Evolutionary conservation across 2,797 vertebrate species (phyloP).

Genomic region (Leptodactylus fallax): DNA sequence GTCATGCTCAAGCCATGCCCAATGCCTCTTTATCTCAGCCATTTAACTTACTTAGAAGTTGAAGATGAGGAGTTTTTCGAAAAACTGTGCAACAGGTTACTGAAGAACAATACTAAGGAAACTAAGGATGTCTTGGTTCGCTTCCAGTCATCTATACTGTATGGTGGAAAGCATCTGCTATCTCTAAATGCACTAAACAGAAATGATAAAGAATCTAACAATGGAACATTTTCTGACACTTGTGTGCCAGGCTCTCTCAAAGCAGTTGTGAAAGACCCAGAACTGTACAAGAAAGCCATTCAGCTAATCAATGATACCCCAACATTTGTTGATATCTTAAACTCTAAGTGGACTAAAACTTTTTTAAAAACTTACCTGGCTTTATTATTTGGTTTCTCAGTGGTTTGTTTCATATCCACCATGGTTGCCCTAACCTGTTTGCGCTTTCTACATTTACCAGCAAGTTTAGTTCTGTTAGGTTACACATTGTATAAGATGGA

Average conservation of each 20-base stretch:
- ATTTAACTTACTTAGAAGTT: slow-evolving; percentile 75
- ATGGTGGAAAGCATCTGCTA: slow-evolving; percentile 72
- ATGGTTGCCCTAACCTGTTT: background rate
- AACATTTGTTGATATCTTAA: background rate
- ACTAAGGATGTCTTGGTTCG: slow-evolving; percentile 64
- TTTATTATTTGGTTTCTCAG: background rate
- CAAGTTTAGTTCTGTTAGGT: background rate
- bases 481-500: too few species aligned
- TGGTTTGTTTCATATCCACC: background rate
- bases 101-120: slow-evolving; percentile 65
- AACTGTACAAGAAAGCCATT: slow-evolving; percentile 36
- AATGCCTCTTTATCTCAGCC: slow-evolving; percentile 73
- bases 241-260: too few species aligned
- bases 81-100: slow-evolving; percentile 70
- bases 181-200: slow-evolving; percentile 70
- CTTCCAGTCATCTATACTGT: slow-evolving; percentile 69
- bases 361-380: background rate
- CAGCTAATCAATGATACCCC: background rate
- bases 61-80: slow-evolving; percentile 64
- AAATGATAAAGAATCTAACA: slow-evolving; percentile 64
- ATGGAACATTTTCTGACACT: slow-evolving; percentile 66
- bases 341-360: background rate
- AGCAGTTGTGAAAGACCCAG: too few species aligned
- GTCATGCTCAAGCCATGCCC: slow-evolving; percentile 71
- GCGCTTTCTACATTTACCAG: background rate